A percentile compares a stretch with the other conserved stretches of the same genome.
These are phyloP conservation scores for Karalla daura DNA, from an alignment of 2,797 vertebrate genomes.

Conservation along the genomic window DNA sequence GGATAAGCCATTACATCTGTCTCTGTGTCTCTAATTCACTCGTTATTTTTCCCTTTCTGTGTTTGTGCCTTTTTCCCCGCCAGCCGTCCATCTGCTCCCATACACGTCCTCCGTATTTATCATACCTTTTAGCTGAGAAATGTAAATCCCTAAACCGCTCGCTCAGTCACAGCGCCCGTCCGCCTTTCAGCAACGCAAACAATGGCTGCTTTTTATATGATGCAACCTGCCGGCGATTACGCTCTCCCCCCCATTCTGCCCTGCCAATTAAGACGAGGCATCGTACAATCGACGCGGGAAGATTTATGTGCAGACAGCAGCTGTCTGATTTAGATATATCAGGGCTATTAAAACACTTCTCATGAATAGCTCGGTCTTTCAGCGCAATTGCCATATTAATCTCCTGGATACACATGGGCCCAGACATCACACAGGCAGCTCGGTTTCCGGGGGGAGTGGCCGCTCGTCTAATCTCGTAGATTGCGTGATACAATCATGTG, in stretches of 20 bases:
- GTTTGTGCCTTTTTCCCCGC: constrained; percentile 4
- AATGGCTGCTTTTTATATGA: constrained; percentile 19
- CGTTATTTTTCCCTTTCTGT: constrained; percentile 22
- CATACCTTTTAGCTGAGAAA: constrained; percentile 19
- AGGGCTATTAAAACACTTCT: constrained; percentile 75
- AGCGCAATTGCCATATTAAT: constrained; percentile 73
- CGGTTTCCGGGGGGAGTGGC: constrained; percentile 32
- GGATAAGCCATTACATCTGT: constrained; percentile 58
- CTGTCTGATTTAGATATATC: constrained; percentile 79
- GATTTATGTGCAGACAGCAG: constrained; percentile 74
- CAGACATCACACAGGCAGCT: constrained; percentile 51
- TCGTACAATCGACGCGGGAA: constrained; percentile 51
- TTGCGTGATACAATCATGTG: constrained; percentile 51
- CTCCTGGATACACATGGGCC: constrained; percentile 40
- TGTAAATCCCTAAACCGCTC: constrained; percentile 24
- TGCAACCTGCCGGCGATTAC: constrained; percentile 53
- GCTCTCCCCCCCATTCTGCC: constrained; percentile 36
- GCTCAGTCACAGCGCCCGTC: constrained; percentile 24
- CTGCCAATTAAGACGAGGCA: constrained; percentile 66
- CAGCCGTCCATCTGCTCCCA: constrained; percentile 15
- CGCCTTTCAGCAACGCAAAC: constrained; percentile 37
- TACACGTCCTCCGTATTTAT: constrained; percentile 24
- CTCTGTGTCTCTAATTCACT: constrained; percentile 36
- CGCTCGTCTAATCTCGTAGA: constrained; percentile 53
- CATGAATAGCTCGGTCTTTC: constrained; percentile 67